A percentile compares a stretch with the other conserved stretches of the same genome.
Conservation (phyloP, 2,888 invertebrate genomes). For the Cantharis flavilabris region DNA sequence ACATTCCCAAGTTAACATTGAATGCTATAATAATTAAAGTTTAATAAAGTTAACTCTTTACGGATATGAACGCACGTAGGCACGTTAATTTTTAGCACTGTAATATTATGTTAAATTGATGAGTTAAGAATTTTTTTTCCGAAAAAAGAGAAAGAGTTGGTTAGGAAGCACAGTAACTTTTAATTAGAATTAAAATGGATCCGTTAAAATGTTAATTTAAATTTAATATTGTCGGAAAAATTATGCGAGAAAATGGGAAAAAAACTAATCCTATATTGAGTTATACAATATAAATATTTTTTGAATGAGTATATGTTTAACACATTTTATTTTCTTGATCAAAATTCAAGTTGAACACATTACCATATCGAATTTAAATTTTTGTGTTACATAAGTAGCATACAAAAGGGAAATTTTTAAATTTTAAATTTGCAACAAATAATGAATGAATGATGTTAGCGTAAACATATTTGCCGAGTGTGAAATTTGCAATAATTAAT, state of each 20-base stretch:
- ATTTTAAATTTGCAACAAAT: not conserved
- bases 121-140: not conserved
- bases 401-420: not conserved
- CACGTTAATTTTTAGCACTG: not conserved
- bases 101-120: not conserved
- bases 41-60: not conserved
- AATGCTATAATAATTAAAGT: not conserved
- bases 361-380: conserved; percentile 3
- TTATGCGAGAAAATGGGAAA: not conserved
- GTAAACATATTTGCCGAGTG: not conserved
- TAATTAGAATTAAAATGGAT: not conserved
- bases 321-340: not conserved
- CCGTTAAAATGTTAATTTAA: not conserved
- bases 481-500: not conserved
- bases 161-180: not conserved
- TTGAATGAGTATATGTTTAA: not conserved
- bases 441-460: not conserved
- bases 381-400: not conserved
- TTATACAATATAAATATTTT: not conserved
- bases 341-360: not conserved
- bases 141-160: not conserved
- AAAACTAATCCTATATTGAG: not conserved
- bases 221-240: not conserved
- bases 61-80: not conserved
- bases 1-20: not conserved